Evolutionary conservation across 2,113 vertebrate genomes (phyloP), one percentile per base, ranked within the genome.

Genomic region (Xenus cinereus): DNA sequence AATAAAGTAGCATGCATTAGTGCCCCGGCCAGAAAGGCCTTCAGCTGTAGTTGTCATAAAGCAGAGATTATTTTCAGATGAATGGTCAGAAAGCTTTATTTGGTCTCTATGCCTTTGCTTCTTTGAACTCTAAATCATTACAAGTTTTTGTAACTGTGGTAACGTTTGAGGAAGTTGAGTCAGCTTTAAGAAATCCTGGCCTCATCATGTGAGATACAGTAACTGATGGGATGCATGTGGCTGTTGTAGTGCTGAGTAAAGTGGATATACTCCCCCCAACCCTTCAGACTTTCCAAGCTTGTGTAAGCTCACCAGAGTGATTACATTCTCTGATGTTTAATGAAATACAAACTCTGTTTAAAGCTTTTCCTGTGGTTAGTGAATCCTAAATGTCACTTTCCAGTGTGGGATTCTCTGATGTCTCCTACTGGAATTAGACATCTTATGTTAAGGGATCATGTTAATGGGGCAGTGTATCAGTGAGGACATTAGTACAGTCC

Each of bases 111-210:
- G 53, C 19, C 48, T 92, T 60, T 78, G 56, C 43, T 89, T 64
- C 89, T 57, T 20, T 64, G 43, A 50, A 60, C 46, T 63, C 64
- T 39, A 57, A 76, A 73, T 80, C 53, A 41, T 57, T 33, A 50
- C 71, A 88, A 7, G 41, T 46, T 83, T 86, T 88, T 73, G 12
- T 76, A 89, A 71, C 48, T 89, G 41, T 87, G 74, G 66, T 75
- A 35, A 71, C 84, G n/a, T 87, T 67, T 53, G 73, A 77, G 84
- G 93, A 89, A 94, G 89, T 50, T 74, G 66, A 85, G 57, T 81
- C 73, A 96, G 45, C 60, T 75, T 71, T 78, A 72, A 81, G 69
- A 80, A 94, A 74, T 91, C 71, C 53, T 64, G 64, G 39, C 43
- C 32, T 87, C 41, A 27, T 86, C 59, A 27, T 26, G 35, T 69